phyloP scores from a whole-genome alignment of 1,140 invertebrate species.

The Drosophila kohkoa region DNA sequence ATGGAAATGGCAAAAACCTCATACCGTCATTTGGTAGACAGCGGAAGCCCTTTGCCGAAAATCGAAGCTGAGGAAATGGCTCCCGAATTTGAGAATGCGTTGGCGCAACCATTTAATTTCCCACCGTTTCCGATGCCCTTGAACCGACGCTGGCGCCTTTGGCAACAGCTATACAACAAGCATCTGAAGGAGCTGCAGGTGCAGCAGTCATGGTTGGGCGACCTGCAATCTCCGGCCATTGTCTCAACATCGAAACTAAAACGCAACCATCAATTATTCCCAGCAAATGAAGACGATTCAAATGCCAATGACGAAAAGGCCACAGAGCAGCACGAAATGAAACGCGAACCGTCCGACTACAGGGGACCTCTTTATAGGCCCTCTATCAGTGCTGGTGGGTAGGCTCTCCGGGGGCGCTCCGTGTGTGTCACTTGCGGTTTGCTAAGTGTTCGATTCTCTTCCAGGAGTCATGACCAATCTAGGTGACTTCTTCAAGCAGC shows the following conservation, averaged over 20 bases:
- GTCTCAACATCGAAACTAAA: conserved; percentile 27
- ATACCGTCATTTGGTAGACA: conserved; percentile 30
- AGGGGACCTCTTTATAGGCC: conserved; percentile 51
- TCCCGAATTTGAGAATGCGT: conserved; percentile 37
- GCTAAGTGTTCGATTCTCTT: conserved; percentile 47
- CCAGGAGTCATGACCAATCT: conserved; percentile 82
- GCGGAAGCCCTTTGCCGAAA: conserved; percentile 69
- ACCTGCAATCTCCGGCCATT: conserved; percentile 59
- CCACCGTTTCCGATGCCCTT: conserved; percentile 46
- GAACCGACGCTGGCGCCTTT: conserved; percentile 27
- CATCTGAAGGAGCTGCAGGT: conserved; percentile 53
- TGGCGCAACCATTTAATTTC: conserved; percentile 44
- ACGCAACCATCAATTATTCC: conserved; percentile 26
- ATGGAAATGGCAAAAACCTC: conserved; percentile 1
- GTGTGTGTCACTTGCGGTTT: neutral
- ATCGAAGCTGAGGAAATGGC: conserved; percentile 37
- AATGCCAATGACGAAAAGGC: conserved; percentile 1
- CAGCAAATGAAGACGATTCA: conserved; percentile 4
- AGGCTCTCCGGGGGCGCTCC: neutral
- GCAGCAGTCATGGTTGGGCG: conserved; percentile 47
- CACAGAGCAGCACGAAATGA: conserved; percentile 22
- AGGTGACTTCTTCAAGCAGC: conserved; percentile 78
- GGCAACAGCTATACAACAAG: conserved; percentile 23
- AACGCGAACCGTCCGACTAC: conserved; percentile 41
- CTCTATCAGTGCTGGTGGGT: conserved; percentile 77